Conservation (phyloP, 2,113 vertebrate species). For the Heterochromis multidens region DNA sequence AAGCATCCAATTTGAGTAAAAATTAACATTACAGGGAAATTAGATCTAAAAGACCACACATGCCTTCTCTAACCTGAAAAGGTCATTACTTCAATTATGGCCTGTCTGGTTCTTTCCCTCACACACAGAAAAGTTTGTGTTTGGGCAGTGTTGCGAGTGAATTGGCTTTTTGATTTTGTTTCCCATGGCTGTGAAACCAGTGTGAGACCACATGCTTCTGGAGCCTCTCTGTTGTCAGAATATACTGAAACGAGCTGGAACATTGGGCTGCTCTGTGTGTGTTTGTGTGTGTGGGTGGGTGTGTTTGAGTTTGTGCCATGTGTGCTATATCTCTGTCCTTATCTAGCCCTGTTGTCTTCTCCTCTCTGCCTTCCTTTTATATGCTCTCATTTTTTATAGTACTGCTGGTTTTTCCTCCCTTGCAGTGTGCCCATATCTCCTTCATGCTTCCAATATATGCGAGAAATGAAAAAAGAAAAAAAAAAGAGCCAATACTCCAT, state of each 20-base stretch:
- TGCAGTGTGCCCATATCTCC: neutral
- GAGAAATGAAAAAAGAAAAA: neutral
- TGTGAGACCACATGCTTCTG: conserved; percentile 35
- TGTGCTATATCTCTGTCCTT: conserved; percentile 1
- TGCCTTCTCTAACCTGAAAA: conserved; percentile 9
- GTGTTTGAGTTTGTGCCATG: neutral
- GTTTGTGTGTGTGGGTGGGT: neutral
- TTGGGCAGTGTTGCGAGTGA: conserved; percentile 36
- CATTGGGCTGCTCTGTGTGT: conserved; percentile 11
- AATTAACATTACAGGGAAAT: neutral
- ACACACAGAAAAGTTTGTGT: conserved; percentile 20
- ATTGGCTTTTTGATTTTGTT: conserved; percentile 48
- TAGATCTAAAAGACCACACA: neutral
- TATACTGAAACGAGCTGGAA: conserved; percentile 56
- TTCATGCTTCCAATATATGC: neutral
- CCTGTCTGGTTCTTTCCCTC: neutral
- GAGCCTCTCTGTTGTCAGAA: conserved; percentile 41
- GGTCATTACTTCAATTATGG: conserved; percentile 17
- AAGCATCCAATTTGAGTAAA: neutral
- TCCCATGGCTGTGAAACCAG: conserved; percentile 29
- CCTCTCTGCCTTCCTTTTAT: conserved; percentile 7
- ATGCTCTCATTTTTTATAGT: conserved; percentile 25
- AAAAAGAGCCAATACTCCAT: neutral
- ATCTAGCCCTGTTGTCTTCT: neutral
- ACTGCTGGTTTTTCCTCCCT: conserved; percentile 1